Conservation (phyloP, 2,888 invertebrate genomes). For the Cheilosia vulpina region DNA sequence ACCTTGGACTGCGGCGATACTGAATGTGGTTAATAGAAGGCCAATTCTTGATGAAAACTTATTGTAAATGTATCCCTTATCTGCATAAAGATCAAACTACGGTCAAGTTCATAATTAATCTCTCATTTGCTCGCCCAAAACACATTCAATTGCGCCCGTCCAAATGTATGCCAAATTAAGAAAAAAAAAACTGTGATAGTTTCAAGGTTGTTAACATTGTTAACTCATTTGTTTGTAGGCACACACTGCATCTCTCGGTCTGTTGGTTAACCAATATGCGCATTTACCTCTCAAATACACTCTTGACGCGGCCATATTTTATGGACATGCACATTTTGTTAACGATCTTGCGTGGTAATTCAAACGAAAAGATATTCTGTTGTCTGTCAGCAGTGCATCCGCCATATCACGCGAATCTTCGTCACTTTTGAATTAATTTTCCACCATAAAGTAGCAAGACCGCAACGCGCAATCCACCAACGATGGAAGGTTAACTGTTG, state of each 20-base stretch:
- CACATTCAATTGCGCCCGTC: neutral
- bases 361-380: neutral
- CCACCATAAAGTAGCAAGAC: slow-evolving; percentile 1
- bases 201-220: slow-evolving; percentile 16
- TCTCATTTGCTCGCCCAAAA: neutral
- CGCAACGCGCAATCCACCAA: neutral
- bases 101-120: too few species aligned
- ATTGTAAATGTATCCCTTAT: too few species aligned
- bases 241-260: neutral
- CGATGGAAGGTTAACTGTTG: slow-evolving; percentile 20
- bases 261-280: neutral
- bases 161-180: neutral
- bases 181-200: neutral
- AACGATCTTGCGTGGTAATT: slow-evolving; percentile 13
- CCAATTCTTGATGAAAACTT: too few species aligned
- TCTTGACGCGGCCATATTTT: neutral
- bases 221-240: neutral
- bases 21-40: too few species aligned
- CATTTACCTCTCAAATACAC: neutral
- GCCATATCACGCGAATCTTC: slow-evolving; percentile 38
- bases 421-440: slow-evolving; percentile 12
- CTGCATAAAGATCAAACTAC: too few species aligned
- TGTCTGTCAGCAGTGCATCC: slow-evolving; percentile 43
- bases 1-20: too few species aligned
- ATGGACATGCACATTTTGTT: neutral